Base-by-base conservation (phyloP, 2,888 invertebrate species). In the Ctena decussata region DNA sequence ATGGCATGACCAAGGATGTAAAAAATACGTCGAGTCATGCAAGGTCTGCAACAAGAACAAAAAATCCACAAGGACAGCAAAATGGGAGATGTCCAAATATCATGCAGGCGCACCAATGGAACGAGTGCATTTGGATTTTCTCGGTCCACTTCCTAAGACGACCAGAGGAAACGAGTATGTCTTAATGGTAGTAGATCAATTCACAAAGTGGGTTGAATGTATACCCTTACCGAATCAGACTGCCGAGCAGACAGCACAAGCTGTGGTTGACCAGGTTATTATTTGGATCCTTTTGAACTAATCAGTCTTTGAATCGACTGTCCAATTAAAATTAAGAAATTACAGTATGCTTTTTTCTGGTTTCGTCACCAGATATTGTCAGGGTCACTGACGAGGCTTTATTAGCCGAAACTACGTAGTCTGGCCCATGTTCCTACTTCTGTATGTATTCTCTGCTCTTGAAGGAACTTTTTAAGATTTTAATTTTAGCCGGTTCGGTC, bases 21-120 rank as follows among this genome's bases (percentile, higher is more conserved):
- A 39, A n/a, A 49, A 32, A 18, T 79, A 57, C 30, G 80, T 84
- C 0, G 21, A 27, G 37, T 30, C 49, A 0, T 84, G 80, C 30
- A 30, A 12, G 24, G 24, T 39, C 11, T 84, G 84, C 35, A 80
- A 73, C 70, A 41, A 37, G 35, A 39, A 60, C 46, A 80, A 84
- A 71, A 75, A 70, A n/a, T 57, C 71, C 18, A 35, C 18, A 11
- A 35, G 76, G 37, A 73, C 46, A 1, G 49, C 78, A 6, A 74
- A 57, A 35, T 35, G 49, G 1, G 46, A 24, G 3, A 32, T 80
- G 72, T 49, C 71, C 3, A n/a, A 99, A 99, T 94, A 98, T 97
- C 39, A 98, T 98, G 96, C 99, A 98, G 93, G 98, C 97, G 21
- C 21, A 39, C 84, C 84, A 44, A 71, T 84, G 76, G 84, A 85